Base-by-base conservation (phyloP, 1,140 invertebrate genomes). In the Episyrphus balteatus region DNA sequence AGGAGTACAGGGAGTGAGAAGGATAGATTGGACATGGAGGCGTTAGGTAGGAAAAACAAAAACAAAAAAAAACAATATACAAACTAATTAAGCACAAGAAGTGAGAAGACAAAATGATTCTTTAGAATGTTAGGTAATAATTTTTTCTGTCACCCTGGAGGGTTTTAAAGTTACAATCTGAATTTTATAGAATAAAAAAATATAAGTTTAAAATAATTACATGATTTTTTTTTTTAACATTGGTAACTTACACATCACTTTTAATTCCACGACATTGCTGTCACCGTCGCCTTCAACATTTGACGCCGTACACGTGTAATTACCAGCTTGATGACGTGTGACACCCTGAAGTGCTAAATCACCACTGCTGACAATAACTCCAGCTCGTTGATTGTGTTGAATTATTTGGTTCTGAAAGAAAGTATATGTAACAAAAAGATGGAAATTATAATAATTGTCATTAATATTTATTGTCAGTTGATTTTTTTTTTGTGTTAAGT, bases 261-360 rank as follows among this genome's bases (percentile, higher is more conserved):
- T 86, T 46, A 92, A 74, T 57, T 83, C 78, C 7, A 91, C 78
- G 26, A 73, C 77, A 53, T 86, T 85, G 46, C 87, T 90, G 51
- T 82, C 79, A 15, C 87, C 87, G 58, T 91, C 86, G 12, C 88
- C 88, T 67, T 91, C 87, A 2, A 88, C 84, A 56, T 92, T 93
- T 15, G 86, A 88, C 2, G 88, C 89, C 1, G 83, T 81, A 60
- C 88, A 92, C 2, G 84, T 83, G 63, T 92, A 92, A 66, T 83
- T 83, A n/a, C 89, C 89, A 5, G 86, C 83, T 64, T 87, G 84
- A 38, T 78, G 76, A 51, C 83, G 73, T 43, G 78, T 80, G 26
- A 92, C 83, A 44, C 80, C 79, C 57, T 88, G 82, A 48, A 92
- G 70, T 6, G 86, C 88, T 38, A 92, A 68, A 61, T 83, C 82